These are phyloP conservation scores for Sminthurides bifidus DNA, from an alignment of 1,140 invertebrate species.

Conservation along the genomic window DNA sequence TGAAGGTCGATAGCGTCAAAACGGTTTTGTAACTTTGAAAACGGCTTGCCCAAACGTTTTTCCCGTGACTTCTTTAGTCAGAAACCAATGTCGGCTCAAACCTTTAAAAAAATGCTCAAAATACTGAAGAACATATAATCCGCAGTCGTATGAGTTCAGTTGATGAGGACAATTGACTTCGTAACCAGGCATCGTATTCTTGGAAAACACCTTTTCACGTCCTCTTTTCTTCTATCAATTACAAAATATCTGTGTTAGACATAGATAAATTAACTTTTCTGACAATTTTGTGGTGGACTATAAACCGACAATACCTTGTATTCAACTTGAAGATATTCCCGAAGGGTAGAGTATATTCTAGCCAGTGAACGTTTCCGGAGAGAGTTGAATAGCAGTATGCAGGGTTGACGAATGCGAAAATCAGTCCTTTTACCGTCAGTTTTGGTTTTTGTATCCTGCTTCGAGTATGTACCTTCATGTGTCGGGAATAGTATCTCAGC, in stretches of 20 bases:
- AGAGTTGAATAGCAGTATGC: constrained; percentile 92
- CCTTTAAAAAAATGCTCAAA: constrained; percentile 95
- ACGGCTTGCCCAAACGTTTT: too few relatives aligned
- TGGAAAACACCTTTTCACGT: constrained; percentile 52
- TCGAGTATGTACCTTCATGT: not conserved
- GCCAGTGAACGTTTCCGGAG: constrained; percentile 64
- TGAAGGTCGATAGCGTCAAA: too few relatives aligned
- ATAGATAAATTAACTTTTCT: not conserved
- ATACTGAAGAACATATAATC: constrained; percentile 88
- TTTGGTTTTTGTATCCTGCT: not conserved
- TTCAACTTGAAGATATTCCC: constrained; percentile 82
- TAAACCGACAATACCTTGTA: constrained; percentile 48
- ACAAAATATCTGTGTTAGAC: not conserved
- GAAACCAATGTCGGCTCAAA: too few relatives aligned
- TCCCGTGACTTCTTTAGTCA: too few relatives aligned
- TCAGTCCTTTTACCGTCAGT: too few relatives aligned
- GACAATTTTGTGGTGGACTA: not conserved
- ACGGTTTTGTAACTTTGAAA: too few relatives aligned
- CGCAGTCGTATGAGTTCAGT: constrained; percentile 93
- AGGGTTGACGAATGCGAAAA: constrained; percentile 42
- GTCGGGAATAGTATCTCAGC: not conserved
- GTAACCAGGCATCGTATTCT: constrained; percentile 67
- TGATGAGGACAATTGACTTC: constrained; percentile 87
- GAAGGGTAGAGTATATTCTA: constrained; percentile 68
- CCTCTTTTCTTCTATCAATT: constrained; percentile 42